phyloP scores from a whole-genome alignment of 2,888 invertebrate genomes.

The Mythimna lalbum region DNA sequence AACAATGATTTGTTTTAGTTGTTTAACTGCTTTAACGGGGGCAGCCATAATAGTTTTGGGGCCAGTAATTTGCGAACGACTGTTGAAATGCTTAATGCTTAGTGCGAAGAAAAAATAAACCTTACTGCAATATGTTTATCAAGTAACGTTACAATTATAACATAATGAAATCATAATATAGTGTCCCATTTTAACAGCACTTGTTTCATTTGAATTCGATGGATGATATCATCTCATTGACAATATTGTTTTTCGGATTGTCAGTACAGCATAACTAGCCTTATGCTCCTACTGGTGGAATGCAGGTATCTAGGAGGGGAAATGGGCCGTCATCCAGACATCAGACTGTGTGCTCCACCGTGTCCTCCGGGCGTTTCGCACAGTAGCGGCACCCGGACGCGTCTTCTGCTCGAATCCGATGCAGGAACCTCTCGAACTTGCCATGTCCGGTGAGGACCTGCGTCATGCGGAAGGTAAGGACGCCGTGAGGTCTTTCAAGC shows the following conservation, averaged over 20 bases:
- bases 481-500: too few relatives aligned
- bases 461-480: too few relatives aligned
- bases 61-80: not conserved
- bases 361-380: too few relatives aligned
- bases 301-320: too few relatives aligned
- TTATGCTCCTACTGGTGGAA: too few relatives aligned
- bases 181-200: not conserved
- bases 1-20: constrained; percentile 69
- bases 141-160: not conserved
- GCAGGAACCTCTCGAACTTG: too few relatives aligned
- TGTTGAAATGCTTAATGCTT: not conserved
- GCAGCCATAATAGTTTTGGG: not conserved
- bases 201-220: not conserved
- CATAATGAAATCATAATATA: not conserved
- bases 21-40: not conserved
- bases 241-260: not conserved
- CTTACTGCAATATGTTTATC: not conserved
- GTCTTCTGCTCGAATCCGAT: too few relatives aligned
- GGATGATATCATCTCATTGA: not conserved
- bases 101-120: not conserved
- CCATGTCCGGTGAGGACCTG: too few relatives aligned
- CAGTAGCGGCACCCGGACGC: too few relatives aligned
- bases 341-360: too few relatives aligned
- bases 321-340: too few relatives aligned
- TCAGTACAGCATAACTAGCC: too few relatives aligned